A percentile compares a stretch with the other conserved stretches of the same genome.
Evolutionary conservation across 2,113 vertebrate genomes (phyloP).

Genomic region (Syngnathus floridae): DNA sequence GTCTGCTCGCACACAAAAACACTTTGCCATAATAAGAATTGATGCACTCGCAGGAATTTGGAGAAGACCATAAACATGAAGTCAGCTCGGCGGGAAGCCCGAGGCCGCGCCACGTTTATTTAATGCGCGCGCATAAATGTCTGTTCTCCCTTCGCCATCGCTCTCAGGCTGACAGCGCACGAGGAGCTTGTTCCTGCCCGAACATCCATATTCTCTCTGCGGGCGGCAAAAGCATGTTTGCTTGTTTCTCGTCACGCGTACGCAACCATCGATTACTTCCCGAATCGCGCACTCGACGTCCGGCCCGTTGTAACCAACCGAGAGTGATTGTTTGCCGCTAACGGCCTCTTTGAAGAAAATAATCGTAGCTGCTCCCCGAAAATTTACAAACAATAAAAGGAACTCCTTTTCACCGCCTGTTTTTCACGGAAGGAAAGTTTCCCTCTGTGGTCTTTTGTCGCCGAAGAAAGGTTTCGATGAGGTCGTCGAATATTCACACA

Average conservation of each 20-base stretch:
- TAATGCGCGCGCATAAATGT: slow-evolving; percentile 42
- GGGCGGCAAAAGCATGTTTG: slow-evolving; percentile 9
- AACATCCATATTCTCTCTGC: slow-evolving; percentile 18
- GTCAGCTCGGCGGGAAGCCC: slow-evolving; percentile 37
- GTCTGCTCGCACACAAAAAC: slow-evolving; percentile 30
- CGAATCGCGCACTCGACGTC: background rate
- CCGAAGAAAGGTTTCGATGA: slow-evolving; percentile 36
- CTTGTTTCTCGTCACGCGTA: background rate
- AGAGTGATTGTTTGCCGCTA: background rate
- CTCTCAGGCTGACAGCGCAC: slow-evolving; percentile 41
- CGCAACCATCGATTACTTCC: background rate
- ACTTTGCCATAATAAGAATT: slow-evolving; percentile 38
- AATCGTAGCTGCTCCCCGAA: background rate
- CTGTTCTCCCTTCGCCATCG: slow-evolving; percentile 31
- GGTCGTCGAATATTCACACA: slow-evolving; percentile 60
- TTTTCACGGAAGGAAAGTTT: background rate
- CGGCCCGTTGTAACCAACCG: background rate
- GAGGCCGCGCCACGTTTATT: slow-evolving; percentile 37
- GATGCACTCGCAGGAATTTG: slow-evolving; percentile 47
- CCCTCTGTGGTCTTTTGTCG: background rate
- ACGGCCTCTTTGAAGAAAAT: background rate
- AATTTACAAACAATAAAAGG: background rate
- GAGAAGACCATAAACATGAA: slow-evolving; percentile 48
- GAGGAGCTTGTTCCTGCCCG: slow-evolving; percentile 11
- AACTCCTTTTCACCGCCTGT: background rate